Evolutionary conservation across 2,888 invertebrate species (phyloP), one percentile per base, ranked within the genome.

Genomic region (Dicycla oo): DNA sequence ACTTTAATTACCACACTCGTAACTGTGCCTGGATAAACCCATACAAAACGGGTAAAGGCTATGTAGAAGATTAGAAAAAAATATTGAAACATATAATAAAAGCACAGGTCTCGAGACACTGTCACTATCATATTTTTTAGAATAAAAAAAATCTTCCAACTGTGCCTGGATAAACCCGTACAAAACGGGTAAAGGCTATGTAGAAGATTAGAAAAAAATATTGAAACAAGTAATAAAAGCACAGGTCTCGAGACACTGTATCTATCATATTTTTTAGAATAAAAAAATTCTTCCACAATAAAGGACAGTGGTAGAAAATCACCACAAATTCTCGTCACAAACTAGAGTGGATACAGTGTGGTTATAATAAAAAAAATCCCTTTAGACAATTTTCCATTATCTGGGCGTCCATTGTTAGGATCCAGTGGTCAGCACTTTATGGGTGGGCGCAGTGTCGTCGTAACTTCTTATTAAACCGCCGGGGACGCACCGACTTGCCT

Each of bases 341-440:
- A 88, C 88, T 86, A 88, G 88, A 92, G 90, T 92, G 92, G 92
- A 89, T 91, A 90, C 89, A 86, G 83, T 89, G 89, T 86, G 91
- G 92, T 93, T 93, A 93, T 94, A 94, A 94, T 93, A 93, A 94
- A 93, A 93, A 81, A 94, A 94, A 93, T 90, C 93, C 92, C 92
- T 93, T 93, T 90, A 93, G 94, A 94, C 93, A 93, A 94, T 94
- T 94, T 94, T 93, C 94, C 93, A 94, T 95, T 95, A 95, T 94
- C 93, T 93, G 89, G 89, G 86, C 89, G 91, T 91, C 92, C 92
- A 92, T 94, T 94, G 93, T 93, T 89, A 90, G 91, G 86, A 88
- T 86, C 88, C 90, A 81, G 88, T 93, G 94, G 94, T 93, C 94
- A 94, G 91, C 92, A 87, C 93, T 95, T 95, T 95, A 94, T 92